phyloP scores from a whole-genome alignment of 2,113 vertebrate species.

The Lasiurus cinereus region DNA sequence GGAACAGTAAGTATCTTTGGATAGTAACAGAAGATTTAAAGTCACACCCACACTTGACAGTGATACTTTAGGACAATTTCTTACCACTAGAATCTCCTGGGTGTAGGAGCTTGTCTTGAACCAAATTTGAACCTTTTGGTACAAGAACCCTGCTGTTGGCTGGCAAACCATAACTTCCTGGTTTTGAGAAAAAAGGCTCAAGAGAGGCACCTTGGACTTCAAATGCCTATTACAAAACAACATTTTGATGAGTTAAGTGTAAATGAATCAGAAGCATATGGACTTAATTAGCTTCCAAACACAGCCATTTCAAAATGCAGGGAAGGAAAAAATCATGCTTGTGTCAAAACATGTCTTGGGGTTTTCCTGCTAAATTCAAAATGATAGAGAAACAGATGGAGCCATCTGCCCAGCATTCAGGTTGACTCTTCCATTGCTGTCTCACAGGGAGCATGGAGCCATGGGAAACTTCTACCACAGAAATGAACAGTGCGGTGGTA shows the following conservation, averaged over 20 bases:
- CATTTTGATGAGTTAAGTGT: constrained; percentile 85
- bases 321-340: constrained; percentile 58
- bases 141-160: constrained; percentile 66
- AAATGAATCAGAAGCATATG: constrained; percentile 85
- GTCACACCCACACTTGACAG: constrained; percentile 33
- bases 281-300: constrained; percentile 82
- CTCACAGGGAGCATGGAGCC: constrained; percentile 46
- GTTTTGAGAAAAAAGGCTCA: constrained; percentile 73
- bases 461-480: constrained; percentile 48
- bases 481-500: background rate
- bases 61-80: background rate
- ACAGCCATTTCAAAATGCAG: constrained; percentile 78
- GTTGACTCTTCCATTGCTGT: background rate
- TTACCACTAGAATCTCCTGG: constrained; percentile 14
- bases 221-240: constrained; percentile 84
- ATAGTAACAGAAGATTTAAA: background rate
- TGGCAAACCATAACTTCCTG: constrained; percentile 71
- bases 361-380: constrained; percentile 64
- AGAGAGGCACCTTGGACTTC: constrained; percentile 81
- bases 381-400: constrained; percentile 53
- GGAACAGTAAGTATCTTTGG: background rate
- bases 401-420: constrained; percentile 24
- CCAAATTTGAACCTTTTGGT: constrained; percentile 77
- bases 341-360: constrained; percentile 73
- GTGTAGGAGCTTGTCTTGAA: constrained; percentile 66